These are phyloP conservation scores for Heteromyza rotundicornis DNA, from an alignment of 2,888 invertebrate genomes.

Conservation along the genomic window DNA sequence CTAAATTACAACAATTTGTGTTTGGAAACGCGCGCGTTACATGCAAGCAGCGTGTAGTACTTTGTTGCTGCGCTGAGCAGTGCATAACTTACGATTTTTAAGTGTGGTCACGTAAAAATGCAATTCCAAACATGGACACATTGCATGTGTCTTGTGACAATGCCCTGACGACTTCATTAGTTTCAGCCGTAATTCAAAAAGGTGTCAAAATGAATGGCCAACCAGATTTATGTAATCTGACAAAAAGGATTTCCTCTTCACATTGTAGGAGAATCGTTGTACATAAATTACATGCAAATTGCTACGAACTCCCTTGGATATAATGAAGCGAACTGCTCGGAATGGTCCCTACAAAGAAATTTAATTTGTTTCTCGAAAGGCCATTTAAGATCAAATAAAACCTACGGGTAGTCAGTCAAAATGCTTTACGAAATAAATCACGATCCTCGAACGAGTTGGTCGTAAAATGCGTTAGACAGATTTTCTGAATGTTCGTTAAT, in stretches of 20 bases:
- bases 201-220: constrained; percentile 36
- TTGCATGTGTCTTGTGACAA: constrained; percentile 48
- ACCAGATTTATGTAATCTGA: constrained; percentile 44
- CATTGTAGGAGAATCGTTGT: neutral
- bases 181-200: constrained; percentile 44
- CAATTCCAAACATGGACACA: constrained; percentile 43
- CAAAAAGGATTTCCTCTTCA: constrained; percentile 47
- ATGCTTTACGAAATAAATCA: constrained; percentile 43
- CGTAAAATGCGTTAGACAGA: constrained; percentile 29
- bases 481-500: constrained; percentile 48
- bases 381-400: neutral
- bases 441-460: constrained; percentile 6
- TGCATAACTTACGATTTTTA: constrained; percentile 38
- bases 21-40: too few relatives aligned
- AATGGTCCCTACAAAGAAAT: too few relatives aligned
- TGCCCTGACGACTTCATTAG: constrained; percentile 51
- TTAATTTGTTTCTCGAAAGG: too few relatives aligned
- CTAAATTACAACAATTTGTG: too few relatives aligned
- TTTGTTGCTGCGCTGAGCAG: neutral
- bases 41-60: too few relatives aligned
- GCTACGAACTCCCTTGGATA: constrained; percentile 1
- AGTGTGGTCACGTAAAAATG: constrained; percentile 56
- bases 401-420: neutral
- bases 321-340: too few relatives aligned
- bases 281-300: constrained; percentile 4